Evolutionary conservation across 1,140 invertebrate genomes (phyloP).

Genomic region (Arctopsyche grandis): DNA sequence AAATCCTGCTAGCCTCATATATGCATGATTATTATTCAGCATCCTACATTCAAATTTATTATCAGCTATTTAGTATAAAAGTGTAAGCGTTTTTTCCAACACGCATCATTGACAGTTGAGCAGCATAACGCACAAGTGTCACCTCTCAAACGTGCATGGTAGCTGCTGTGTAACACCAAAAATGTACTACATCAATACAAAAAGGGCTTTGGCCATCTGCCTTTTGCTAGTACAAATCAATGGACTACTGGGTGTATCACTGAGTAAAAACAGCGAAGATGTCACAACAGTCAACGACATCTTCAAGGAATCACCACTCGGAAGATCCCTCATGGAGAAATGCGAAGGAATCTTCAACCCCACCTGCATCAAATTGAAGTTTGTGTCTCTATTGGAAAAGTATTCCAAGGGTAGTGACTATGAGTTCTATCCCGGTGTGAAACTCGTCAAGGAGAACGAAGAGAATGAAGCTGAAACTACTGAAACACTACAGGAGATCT

Average conservation of each 20-base stretch:
- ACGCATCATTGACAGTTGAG: conserved; percentile 27
- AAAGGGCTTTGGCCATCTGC: conserved; percentile 25
- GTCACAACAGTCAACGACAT: not conserved
- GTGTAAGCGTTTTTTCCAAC: conserved; percentile 29
- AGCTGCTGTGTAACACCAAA: not conserved
- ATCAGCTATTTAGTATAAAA: conserved; percentile 29
- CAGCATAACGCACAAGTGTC: conserved; percentile 28
- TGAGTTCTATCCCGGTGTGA: conserved; percentile 74
- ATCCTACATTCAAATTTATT: conserved; percentile 32
- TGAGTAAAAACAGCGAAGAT: not conserved
- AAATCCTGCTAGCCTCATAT: conserved; percentile 31
- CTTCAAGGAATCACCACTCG: conserved; percentile 4
- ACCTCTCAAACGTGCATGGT: not conserved
- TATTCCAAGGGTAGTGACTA: conserved; percentile 63
- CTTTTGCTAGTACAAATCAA: conserved; percentile 39
- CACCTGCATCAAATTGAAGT: conserved; percentile 81
- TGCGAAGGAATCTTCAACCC: conserved; percentile 62
- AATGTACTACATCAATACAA: conserved; percentile 6
- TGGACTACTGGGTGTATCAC: conserved; percentile 26
- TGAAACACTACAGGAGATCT: conserved; percentile 76
- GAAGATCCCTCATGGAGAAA: conserved; percentile 41
- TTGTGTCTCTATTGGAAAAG: conserved; percentile 78
- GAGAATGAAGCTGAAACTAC: conserved; percentile 67
- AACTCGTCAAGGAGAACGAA: conserved; percentile 74
- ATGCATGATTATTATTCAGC: conserved; percentile 28